Base-by-base conservation (phyloP, 2,797 vertebrate species). In the Neostethus bicornis region DNA sequence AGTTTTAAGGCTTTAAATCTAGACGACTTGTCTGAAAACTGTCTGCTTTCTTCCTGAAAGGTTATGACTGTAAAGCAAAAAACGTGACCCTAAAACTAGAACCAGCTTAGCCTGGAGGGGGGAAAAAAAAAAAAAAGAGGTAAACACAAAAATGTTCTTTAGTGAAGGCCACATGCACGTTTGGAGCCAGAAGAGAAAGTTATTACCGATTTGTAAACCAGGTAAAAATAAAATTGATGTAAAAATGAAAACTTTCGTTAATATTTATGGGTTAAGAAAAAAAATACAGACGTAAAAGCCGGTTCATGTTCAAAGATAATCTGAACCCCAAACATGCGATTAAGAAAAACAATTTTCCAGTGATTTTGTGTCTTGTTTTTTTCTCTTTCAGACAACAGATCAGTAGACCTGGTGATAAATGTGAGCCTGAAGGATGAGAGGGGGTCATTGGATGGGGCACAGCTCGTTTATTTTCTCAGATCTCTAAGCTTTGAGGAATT, bases 401-500 rank as follows among this genome's bases (percentile, higher is more conserved):
- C 31, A 25, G 23, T 2, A 46, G 23, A n/a, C 31, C 7, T 16
- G 34, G 32, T 60, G 43, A 63, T 56, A 31, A 56, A 66, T 32
- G 26, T 11, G 12, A 34, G 7, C 20, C 39, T 65, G 14, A 14
- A 21, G 16, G 17, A 49, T 12, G 7, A 10, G 11, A 4, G 46
- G 17, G 4, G 46, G 17, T 56, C 19, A 31, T 21, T 58, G 46
- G 9, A 9, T 34, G 19, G 12, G 44, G 35, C n/a, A 29, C 2
- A 29, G 7, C 13, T 44, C 23, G 10, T 44, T 65, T 21, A 34
- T 37, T 51, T 42, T 34, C 8, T 26, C 14, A 37, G 28, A 32
- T 65, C 43, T 13, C 32, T 28, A n/a, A 42, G 10, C 11, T 54
- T 55, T 56, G 9, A 66, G 28, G 31, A 49, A 21, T 34, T 17